phyloP scores from a whole-genome alignment of 2,797 vertebrate genomes.

The Cuculus canorus region DNA sequence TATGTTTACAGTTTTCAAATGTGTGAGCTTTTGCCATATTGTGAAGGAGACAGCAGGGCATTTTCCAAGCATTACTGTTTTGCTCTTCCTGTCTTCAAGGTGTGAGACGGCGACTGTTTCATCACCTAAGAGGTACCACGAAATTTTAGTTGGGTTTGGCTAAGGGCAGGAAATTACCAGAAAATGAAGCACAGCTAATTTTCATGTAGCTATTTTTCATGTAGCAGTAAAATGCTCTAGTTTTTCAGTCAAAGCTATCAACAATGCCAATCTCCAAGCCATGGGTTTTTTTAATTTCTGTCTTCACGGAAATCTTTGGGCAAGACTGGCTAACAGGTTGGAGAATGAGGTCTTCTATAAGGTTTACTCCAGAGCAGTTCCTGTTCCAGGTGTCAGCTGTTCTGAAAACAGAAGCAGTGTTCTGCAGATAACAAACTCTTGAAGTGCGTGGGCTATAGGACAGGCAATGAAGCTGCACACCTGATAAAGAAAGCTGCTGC shows the following conservation, averaged over 20 bases:
- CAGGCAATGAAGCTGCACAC: background rate
- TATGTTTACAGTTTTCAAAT: constrained; percentile 56
- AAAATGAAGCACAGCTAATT: background rate
- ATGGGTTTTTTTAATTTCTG: background rate
- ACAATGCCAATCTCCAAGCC: background rate
- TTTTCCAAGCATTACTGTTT: background rate
- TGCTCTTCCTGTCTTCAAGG: background rate
- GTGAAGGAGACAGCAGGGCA: background rate
- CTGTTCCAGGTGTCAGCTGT: background rate
- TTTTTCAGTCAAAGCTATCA: background rate
- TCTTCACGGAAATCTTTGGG: background rate
- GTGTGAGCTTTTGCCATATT: constrained; percentile 23
- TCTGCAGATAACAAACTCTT: background rate
- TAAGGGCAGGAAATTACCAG: background rate
- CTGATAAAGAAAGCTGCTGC: constrained; percentile 5
- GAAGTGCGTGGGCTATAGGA: background rate
- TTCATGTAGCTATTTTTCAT: background rate
- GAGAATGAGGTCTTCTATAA: background rate
- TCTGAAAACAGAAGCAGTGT: background rate
- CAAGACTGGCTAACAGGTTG: background rate
- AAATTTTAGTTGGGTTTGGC: background rate
- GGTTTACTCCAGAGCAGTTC: background rate
- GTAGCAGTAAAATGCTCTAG: background rate
- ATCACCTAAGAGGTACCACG: background rate
- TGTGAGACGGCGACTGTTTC: background rate